Percentiles rank a stretch among this genome's conserved stretches.
Conservation (phyloP, 2,113 vertebrate species). For the Tylochromis polylepis region DNA sequence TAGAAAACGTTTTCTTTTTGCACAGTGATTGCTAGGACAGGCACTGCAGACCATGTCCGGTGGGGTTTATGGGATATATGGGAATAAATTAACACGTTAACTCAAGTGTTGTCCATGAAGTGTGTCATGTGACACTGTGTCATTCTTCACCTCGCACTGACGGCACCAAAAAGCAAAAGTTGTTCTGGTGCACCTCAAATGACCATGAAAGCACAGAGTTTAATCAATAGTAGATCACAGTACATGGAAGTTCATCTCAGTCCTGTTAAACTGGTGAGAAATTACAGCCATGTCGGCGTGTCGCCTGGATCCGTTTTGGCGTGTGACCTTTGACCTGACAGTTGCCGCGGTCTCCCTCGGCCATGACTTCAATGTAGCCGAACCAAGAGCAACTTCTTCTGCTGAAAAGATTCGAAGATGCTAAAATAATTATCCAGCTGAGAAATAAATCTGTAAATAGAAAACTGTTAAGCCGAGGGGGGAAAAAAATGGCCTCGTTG, state of each 20-base stretch:
- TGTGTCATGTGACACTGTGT: background rate
- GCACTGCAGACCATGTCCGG: background rate
- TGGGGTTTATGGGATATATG: background rate
- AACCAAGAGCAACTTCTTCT: background rate
- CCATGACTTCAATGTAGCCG: background rate
- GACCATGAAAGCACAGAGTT: background rate
- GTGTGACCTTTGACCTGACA: background rate
- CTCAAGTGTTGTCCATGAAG: background rate
- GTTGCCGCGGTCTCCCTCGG: background rate
- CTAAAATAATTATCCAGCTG: background rate
- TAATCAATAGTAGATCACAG: background rate
- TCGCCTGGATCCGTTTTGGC: background rate
- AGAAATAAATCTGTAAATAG: background rate
- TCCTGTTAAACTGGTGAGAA: background rate
- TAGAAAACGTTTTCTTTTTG: background rate
- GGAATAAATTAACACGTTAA: background rate
- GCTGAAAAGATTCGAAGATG: background rate
- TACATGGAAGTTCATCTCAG: background rate
- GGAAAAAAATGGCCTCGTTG: background rate
- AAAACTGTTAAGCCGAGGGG: background rate
- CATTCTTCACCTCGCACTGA: background rate
- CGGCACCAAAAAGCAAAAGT: background rate
- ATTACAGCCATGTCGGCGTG: background rate
- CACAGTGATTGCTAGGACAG: background rate
- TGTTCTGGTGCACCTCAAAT: background rate